Base-by-base conservation (phyloP, 2,113 vertebrate genomes). In the Amphilophus citrinellus region DNA sequence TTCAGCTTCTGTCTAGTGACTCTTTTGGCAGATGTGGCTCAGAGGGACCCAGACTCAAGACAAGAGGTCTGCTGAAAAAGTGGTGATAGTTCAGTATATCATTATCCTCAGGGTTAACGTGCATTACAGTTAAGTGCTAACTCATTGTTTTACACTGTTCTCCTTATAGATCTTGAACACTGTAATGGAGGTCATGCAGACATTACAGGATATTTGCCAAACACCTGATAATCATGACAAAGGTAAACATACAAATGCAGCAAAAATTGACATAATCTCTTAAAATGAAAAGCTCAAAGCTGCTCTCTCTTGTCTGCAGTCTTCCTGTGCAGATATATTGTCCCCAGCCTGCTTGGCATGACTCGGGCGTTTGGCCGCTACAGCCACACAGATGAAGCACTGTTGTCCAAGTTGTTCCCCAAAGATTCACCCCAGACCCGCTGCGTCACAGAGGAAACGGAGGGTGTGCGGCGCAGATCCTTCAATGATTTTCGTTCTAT, bases 401-500 rank as follows among this genome's bases (percentile, higher is more conserved):
- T 99, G 8, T 92, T 99, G 84, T 98, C 98, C 27, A 98, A 97
- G 92, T 95, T 99, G 63, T 99, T 99, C 79, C 97, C 98, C 20
- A 97, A 96, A 93, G 94, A 96, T 60, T 87, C 92, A 0, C 96
- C 97, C 0, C 97, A 96, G 82, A 91, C 96, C 17, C 91, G 92
- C 82, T 95, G 94, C 4, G 95, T 96, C 80, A 89, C 97, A 0
- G 97, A 97, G 81, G 97, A 98, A 82, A 96, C 96, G 0, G 98
- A 99, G 66, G 97, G 97, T 6, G 90, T 97, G 27, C 96, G 98
- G 7, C 94, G 98, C 10, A 96, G 98, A 59, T 99, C 98, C 79
- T 99, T 99, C 91, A 99, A 98, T 73, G 98, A 99, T 88, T 99
- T 99, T 86, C 96, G 98, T 57, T 98, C 98, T 10, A 99, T 99